Percentiles rank a stretch among this genome's conserved stretches.
Evolutionary conservation across 2,797 vertebrate species (phyloP).

Genomic region (Enteromius radiatus): DNA sequence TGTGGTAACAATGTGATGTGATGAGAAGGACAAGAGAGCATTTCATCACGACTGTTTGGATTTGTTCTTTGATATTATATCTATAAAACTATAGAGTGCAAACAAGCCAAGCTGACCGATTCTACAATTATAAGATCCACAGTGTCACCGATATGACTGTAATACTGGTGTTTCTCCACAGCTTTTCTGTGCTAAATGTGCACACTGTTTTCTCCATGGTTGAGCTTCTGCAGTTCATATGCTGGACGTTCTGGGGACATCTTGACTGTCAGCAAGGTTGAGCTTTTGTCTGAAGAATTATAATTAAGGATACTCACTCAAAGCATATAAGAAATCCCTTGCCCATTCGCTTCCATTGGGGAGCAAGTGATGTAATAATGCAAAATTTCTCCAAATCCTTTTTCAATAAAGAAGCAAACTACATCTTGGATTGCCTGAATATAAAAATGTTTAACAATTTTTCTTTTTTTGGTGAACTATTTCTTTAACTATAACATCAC

Average conservation of each 20-base stretch:
- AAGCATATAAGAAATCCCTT: background rate
- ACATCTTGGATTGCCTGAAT: background rate
- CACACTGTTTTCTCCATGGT: background rate
- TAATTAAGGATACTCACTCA: slow-evolving; percentile 42
- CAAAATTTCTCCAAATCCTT: background rate
- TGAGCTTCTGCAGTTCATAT: slow-evolving; percentile 71
- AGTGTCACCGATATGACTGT: slow-evolving; percentile 26
- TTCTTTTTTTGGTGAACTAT: background rate
- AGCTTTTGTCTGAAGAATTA: slow-evolving; percentile 87
- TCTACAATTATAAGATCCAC: slow-evolving; percentile 38
- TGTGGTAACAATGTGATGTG: background rate
- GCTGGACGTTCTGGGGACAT: slow-evolving; percentile 83
- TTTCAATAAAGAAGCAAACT: background rate
- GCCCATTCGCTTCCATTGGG: background rate
- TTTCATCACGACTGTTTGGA: slow-evolving; percentile 24
- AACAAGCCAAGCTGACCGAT: slow-evolving; percentile 19
- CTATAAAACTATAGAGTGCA: slow-evolving; percentile 36
- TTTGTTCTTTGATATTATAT: slow-evolving; percentile 41
- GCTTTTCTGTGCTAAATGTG: slow-evolving; percentile 16
- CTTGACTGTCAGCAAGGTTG: slow-evolving; percentile 92
- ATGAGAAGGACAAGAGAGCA: slow-evolving; percentile 9
- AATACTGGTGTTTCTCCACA: slow-evolving; percentile 38
- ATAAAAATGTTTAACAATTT: background rate
- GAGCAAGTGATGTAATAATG: background rate
- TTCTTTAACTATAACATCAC: background rate